Evolutionary conservation across 2,797 vertebrate genomes (phyloP), one percentile per base, ranked within the genome.

Genomic region (Cyclopterus lumpus): DNA sequence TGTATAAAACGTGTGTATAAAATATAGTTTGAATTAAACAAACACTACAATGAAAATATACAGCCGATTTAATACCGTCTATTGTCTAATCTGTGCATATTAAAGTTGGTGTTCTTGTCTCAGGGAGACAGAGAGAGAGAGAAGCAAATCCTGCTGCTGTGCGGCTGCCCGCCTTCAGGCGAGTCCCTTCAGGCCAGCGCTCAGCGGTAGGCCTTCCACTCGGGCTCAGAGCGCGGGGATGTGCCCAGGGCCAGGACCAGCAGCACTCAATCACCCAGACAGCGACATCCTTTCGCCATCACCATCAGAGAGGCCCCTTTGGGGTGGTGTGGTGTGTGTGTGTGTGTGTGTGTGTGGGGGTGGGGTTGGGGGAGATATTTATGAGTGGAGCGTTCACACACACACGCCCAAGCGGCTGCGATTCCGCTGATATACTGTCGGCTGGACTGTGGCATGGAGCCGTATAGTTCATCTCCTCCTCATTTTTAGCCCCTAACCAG

Each of bases 251-350:
- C 93, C 93, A 80, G 86, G 87, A 93, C 85, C 91, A 88, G 87
- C 86, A 90, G 91, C 93, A 89, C 89, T 95, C 94, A 90, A 95
- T 95, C 95, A 95, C 90, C 82, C 89, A 91, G 94, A 95, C 93
- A 94, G 94, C 90, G 90, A 94, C 94, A 95, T 94, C 94, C 94
- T 93, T 92, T 94, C 89, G 84, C 92, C 94, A 92, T 94, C 91
- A 92, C 90, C 91, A 92, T 94, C 93, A 92, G 89, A 91, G 93
- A 88, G 94, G 92, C 94, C 93, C 89, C 93, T 93, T 89, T 89
- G 75, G 92, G 91, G 87, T 70, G 85, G 82, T 73, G 38, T 8
- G 8, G 75, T 44, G 67, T 42, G 49, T 16, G 15, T 15, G 40
- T 18, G 44, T 20, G 44, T 44, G 42, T 42, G 40, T 42, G 11